phyloP scores from a whole-genome alignment of 2,797 vertebrate species.

The Lacerta bilineata region DNA sequence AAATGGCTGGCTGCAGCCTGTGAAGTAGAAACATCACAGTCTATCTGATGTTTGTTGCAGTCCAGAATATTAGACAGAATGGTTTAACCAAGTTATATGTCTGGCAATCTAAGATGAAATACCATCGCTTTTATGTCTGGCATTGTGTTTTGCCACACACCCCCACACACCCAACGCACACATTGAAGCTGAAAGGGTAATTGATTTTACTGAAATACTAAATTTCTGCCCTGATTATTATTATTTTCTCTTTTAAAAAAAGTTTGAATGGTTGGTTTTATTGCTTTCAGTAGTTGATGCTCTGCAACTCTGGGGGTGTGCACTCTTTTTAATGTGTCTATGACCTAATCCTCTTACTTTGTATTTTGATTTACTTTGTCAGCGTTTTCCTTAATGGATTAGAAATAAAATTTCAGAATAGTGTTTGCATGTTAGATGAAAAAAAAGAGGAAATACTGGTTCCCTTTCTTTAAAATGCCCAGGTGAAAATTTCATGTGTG shows the following conservation, averaged over 20 bases:
- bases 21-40: conserved; percentile 84
- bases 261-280: conserved; percentile 65
- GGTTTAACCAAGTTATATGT: conserved; percentile 77
- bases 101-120: conserved; percentile 80
- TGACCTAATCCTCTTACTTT: conserved; percentile 27
- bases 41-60: conserved; percentile 77
- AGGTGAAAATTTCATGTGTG: conserved; percentile 62
- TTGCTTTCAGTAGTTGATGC: conserved; percentile 67
- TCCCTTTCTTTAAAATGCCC: conserved; percentile 62
- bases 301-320: conserved; percentile 63
- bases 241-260: conserved; percentile 4
- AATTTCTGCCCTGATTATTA: conserved; percentile 70
- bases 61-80: conserved; percentile 62
- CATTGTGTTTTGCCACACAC: conserved; percentile 78
- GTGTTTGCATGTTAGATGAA: conserved; percentile 43
- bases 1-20: conserved; percentile 78
- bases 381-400: conserved; percentile 58
- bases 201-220: conserved; percentile 46
- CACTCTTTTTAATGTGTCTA: conserved; percentile 66
- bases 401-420: conserved; percentile 57
- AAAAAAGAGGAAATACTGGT: conserved; percentile 50
- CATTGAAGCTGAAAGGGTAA: conserved; percentile 57
- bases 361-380: conserved; percentile 18
- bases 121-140: conserved; percentile 75
- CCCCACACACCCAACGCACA: conserved; percentile 18